phyloP scores from a whole-genome alignment of 2,113 vertebrate species.

The Pleuronectes platessa region DNA sequence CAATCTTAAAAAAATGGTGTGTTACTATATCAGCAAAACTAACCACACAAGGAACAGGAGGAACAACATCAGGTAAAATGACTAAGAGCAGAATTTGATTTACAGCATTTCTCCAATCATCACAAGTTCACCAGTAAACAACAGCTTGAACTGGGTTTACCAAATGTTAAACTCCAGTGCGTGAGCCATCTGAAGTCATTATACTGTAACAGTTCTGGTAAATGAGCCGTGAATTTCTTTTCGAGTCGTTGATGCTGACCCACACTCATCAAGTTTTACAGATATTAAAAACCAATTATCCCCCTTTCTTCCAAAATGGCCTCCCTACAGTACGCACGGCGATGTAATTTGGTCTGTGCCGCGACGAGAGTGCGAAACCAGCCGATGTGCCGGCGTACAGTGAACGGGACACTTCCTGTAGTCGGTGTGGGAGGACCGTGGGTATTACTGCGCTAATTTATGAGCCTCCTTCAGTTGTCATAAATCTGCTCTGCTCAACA shows the following conservation, averaged over 20 bases:
- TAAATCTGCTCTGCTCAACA: slow-evolving; percentile 63
- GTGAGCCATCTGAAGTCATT: slow-evolving; percentile 2
- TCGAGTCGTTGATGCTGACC: slow-evolving; percentile 49
- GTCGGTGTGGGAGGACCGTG: slow-evolving; percentile 43
- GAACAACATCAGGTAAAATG: slow-evolving; percentile 1
- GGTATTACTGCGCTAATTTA: slow-evolving; percentile 65
- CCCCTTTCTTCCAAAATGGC: slow-evolving; percentile 57
- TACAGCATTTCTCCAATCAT: background rate
- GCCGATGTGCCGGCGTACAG: slow-evolving; percentile 27
- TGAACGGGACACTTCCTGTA: slow-evolving; percentile 31
- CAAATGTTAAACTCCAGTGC: background rate
- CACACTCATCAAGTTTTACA: slow-evolving; percentile 66
- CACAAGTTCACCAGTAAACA: slow-evolving; percentile 1
- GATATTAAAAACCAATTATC: slow-evolving; percentile 67
- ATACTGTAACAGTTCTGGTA: slow-evolving; percentile 46
- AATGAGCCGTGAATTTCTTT: slow-evolving; percentile 55
- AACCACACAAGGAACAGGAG: background rate
- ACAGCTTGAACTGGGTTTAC: background rate
- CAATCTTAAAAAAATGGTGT: slow-evolving; percentile 3
- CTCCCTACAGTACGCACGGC: slow-evolving; percentile 4
- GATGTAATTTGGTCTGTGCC: background rate
- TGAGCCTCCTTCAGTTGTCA: slow-evolving; percentile 52
- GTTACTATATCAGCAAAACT: background rate
- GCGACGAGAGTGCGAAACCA: slow-evolving; percentile 18
- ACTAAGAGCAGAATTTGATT: background rate